phyloP scores from a whole-genome alignment of 2,113 vertebrate species.

The Actenoides lindsayi region DNA sequence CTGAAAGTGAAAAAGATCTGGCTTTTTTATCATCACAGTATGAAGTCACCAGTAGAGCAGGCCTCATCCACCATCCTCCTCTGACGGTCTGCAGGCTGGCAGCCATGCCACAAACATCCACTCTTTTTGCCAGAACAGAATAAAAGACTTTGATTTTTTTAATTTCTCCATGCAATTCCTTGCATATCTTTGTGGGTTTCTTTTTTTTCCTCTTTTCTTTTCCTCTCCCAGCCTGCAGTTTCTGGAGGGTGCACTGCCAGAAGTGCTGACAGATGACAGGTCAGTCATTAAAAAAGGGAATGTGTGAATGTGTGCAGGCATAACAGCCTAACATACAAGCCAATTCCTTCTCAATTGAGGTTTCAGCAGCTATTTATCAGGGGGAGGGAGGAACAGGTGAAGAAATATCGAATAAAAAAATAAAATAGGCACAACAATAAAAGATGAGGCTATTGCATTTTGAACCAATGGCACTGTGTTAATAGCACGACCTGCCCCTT shows the following conservation, averaged over 20 bases:
- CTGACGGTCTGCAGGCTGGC: neutral
- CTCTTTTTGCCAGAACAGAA: neutral
- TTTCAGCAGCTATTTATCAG: constrained; percentile 2
- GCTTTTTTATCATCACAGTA: neutral
- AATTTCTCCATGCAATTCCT: neutral
- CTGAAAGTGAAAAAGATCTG: neutral
- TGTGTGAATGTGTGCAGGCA: neutral
- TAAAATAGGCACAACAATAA: constrained; percentile 36
- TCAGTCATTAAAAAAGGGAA: neutral
- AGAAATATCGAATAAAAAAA: constrained; percentile 22
- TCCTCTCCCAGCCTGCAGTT: neutral
- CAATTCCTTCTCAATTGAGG: neutral
- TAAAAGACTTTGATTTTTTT: neutral
- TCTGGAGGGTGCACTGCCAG: neutral
- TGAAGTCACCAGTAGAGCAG: neutral
- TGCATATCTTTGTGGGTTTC: neutral
- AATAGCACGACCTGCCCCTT: neutral
- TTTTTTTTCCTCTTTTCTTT: neutral
- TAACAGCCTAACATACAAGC: neutral
- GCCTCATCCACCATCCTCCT: neutral
- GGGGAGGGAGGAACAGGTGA: neutral
- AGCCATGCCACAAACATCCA: neutral
- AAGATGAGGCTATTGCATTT: constrained; percentile 45
- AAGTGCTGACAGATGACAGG: neutral
- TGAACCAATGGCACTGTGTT: constrained; percentile 37